Conservation (phyloP, 2,113 vertebrate species). For the Oenanthe oenanthe region DNA sequence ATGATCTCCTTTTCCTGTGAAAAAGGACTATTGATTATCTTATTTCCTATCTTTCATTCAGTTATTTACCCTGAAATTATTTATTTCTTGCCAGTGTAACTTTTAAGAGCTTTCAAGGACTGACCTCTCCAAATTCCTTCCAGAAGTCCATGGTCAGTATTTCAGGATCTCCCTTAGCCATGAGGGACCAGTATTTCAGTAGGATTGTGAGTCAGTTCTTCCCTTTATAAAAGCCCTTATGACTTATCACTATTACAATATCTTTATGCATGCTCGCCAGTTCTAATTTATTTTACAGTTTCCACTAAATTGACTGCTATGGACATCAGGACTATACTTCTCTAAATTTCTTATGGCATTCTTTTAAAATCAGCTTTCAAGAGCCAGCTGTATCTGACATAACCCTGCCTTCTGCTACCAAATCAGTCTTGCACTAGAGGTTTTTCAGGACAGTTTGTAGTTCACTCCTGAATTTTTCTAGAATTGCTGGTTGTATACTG, state of each 20-base stretch:
- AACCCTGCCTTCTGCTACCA: neutral
- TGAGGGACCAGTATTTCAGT: neutral
- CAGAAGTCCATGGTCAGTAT: neutral
- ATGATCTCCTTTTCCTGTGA: neutral
- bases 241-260: neutral
- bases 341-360: neutral
- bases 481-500: neutral
- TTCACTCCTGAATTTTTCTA: neutral
- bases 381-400: neutral
- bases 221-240: neutral
- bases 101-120: neutral
- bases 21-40: neutral
- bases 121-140: neutral
- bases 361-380: neutral
- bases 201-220: neutral
- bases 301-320: neutral
- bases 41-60: neutral
- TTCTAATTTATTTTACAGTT: neutral
- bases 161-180: neutral
- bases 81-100: neutral
- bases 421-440: neutral
- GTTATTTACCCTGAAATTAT: neutral
- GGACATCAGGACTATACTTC: neutral
- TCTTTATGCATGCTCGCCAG: neutral
- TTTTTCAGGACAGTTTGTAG: neutral